A percentile compares a stretch with the other conserved stretches of the same genome.
These are phyloP conservation scores for Astreopora myriophthalma DNA, from an alignment of 64 coral and sea anemone species.

Conservation along the genomic window DNA sequence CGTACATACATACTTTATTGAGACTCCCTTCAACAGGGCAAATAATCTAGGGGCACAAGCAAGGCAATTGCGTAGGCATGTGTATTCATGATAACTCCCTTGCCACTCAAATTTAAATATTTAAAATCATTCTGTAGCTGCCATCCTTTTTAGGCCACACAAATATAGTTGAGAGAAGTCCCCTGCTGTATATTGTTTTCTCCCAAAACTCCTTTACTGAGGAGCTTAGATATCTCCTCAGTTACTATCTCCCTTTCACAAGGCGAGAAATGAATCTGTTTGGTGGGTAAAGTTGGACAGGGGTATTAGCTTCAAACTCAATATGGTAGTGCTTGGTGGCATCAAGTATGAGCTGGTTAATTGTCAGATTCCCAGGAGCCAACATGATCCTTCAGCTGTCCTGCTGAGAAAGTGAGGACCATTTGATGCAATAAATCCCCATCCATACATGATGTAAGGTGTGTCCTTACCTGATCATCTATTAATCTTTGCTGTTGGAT, in stretches of 20 bases:
- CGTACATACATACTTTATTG: too few species aligned
- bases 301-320: constrained; percentile 12
- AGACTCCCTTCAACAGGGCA: too few species aligned
- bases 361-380: constrained; percentile 20
- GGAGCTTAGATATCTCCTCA: constrained; percentile 4
- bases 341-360: constrained; percentile 19
- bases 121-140: constrained; percentile 34
- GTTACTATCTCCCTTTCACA: not conserved
- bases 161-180: constrained; percentile 7
- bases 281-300: not conserved
- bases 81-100: not conserved
- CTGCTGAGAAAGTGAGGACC: constrained; percentile 7
- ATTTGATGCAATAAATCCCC: not conserved
- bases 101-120: constrained; percentile 21
- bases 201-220: not conserved
- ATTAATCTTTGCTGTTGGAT: not conserved
- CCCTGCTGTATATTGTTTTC: not conserved
- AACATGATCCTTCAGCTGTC: not conserved
- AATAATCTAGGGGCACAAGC: not conserved
- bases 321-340: constrained; percentile 15
- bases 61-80: not conserved
- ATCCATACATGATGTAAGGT: not conserved
- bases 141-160: constrained; percentile 16
- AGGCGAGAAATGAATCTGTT: not conserved
- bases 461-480: not conserved